Evolutionary conservation across 2,113 vertebrate genomes (phyloP).

Genomic region (Hymenochirus boettgeri): DNA sequence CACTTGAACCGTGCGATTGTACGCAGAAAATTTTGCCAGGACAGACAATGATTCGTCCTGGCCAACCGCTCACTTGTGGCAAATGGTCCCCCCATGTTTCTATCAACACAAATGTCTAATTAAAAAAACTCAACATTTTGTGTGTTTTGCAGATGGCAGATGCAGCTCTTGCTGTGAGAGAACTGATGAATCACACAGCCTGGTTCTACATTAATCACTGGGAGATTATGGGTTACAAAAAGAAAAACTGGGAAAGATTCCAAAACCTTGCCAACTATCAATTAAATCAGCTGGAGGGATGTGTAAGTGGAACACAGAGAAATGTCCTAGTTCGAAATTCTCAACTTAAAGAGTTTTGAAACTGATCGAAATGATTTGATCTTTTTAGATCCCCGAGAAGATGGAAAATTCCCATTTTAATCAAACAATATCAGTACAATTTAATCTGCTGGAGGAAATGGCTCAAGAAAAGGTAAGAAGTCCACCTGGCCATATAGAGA

Average conservation of each 20-base stretch:
- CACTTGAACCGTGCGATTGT: too few species aligned
- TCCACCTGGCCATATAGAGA: too few species aligned
- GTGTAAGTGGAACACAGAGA: not conserved
- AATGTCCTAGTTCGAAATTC: too few species aligned
- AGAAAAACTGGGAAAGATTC: constrained; percentile 2
- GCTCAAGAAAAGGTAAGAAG: not conserved
- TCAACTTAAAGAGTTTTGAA: too few species aligned
- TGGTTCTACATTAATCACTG: constrained; percentile 7
- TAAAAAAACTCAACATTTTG: too few species aligned
- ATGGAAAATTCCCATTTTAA: not conserved
- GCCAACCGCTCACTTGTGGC: too few species aligned
- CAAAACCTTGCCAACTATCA: not conserved
- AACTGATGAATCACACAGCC: not conserved
- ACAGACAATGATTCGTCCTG: too few species aligned
- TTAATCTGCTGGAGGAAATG: not conserved
- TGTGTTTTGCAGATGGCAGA: constrained; percentile 1
- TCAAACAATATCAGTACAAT: not conserved
- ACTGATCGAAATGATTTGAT: too few species aligned
- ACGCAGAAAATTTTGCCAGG: too few species aligned
- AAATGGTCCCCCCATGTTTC: too few species aligned
- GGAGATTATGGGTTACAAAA: not conserved
- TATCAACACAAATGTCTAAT: too few species aligned
- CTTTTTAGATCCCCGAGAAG: not conserved
- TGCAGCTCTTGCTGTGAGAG: not conserved
- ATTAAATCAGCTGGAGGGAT: not conserved